These are phyloP conservation scores for Proisotoma minuta DNA, from an alignment of 2,888 invertebrate genomes.

Conservation along the genomic window DNA sequence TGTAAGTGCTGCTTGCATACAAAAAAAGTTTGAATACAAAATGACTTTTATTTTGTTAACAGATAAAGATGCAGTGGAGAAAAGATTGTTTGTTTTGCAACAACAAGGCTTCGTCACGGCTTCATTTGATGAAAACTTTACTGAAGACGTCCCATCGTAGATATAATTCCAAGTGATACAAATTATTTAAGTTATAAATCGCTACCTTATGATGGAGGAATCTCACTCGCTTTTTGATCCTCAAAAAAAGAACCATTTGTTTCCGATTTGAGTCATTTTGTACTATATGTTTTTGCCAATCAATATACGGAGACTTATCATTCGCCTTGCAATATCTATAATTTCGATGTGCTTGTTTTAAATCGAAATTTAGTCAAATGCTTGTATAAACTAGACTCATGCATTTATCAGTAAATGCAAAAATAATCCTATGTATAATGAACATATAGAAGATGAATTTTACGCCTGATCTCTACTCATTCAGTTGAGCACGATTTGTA, in stretches of 20 bases:
- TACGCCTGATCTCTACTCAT: slow-evolving; percentile 3
- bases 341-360: background rate
- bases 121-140: slow-evolving; percentile 47
- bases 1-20: slow-evolving; percentile 62
- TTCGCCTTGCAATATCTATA: background rate
- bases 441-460: background rate
- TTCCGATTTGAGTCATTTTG: too few species aligned
- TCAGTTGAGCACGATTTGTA: too few species aligned
- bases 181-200: background rate
- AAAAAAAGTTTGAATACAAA: too few species aligned
- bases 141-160: slow-evolving; percentile 39
- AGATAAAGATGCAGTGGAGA: slow-evolving; percentile 97
- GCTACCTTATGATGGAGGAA: background rate
- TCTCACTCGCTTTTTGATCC: too few species aligned
- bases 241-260: too few species aligned
- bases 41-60: slow-evolving; percentile 48
- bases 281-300: background rate
- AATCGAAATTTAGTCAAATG: background rate
- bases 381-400: background rate
- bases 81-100: slow-evolving; percentile 78
- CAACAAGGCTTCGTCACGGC: slow-evolving; percentile 67
- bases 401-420: background rate
- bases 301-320: background rate
- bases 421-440: too few species aligned
- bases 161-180: too few species aligned